Evolutionary conservation across 2,113 vertebrate genomes (phyloP), one percentile per base, ranked within the genome.

Genomic region (Hippocampus barbouri): DNA sequence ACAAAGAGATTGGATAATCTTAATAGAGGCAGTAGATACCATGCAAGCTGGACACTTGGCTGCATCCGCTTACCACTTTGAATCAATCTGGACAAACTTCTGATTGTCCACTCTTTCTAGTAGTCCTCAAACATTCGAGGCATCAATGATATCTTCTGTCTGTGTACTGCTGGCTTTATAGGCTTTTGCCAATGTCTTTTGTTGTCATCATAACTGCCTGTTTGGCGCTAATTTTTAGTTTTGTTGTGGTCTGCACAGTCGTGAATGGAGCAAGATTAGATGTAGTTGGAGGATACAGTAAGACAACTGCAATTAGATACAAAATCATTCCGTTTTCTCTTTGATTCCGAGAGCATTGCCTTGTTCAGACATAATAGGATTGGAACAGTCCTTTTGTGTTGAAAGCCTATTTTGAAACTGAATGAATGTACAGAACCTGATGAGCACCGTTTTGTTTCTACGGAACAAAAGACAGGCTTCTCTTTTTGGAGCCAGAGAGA

Each of bases 231-330:
- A 86, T 86, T 89, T 83, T 78, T 75, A 56, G 78, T 73, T 80
- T 74, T 79, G 75, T 87, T 87, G 77, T 90, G 88, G 89, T 89
- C 85, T 87, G 74, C 79, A 83, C 59, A 70, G 80, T 63, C 82
- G 78, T 88, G 86, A 91, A 94, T 90, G 93, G 87, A 81, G 85
- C 90, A 80, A 91, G 91, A 96, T 94, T 94, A 95, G 88, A 91
- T 87, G 80, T 74, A 70, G 71, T 89, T 86, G 89, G 85, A 92
- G 87, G 91, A 91, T 88, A 87, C 75, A 90, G 82, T 90, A 91
- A 88, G 85, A 87, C 85, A 87, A 91, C 91, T 93, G 89, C 87
- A 94, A 85, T 94, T 91, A 92, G 89, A 94, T 90, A 88, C 84
- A 81, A 88, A 60, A 84, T 85, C 81, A 85, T 88, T 86, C 70